Base-by-base conservation (phyloP, 1,140 invertebrate genomes). In the Eufriesea mexicana region DNA sequence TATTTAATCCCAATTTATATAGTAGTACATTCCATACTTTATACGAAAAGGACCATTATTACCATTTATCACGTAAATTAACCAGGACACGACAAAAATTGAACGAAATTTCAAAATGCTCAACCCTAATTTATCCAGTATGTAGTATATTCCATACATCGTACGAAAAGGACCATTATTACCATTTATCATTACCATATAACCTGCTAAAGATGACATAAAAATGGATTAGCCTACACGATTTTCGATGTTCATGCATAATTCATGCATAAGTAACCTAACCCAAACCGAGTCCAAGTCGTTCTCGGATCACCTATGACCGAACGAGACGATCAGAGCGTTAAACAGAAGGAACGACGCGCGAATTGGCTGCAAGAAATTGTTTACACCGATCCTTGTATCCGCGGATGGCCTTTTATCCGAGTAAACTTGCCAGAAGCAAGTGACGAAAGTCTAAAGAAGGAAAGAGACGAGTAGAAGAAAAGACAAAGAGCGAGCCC, bases 381-480 rank as follows among this genome's bases (percentile, higher is more conserved):
- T 75, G 45, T 62, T 75, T 77, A 66, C 23, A 23, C 7, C 25
- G 47, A 64, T 76, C 7, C 12, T 45, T 35, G 71, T 8, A 61
- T 25, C 10, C 42, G 25, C n/a, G 23, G 75, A 45, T 61, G 23
- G 45, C 16, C 23, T 77, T 25, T 42, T 20, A 25, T 66, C 35
- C 62, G 47, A 45, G 28, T 67, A 55, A 55, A 67, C 28, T 55
- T 45, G 49, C 75, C 49, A 67, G 75, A 67, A 78, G 47, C 61
- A n/a, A 12, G 68, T 14, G 54, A 64, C 9, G 28, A n/a, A 66
- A 79, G 35, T 57, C 55, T 55, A 18, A 28, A 12, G 35, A 20
- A 74, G 73, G 66, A 84, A 78, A 89, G 79, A 80, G 79, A 61
- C 75, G 61, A 14, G 35, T n/a, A 9, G 23, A 9, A 72, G 25